Evolutionary conservation across 2,797 vertebrate genomes (phyloP).

Genomic region (Aselliscus stoliczkanus): DNA sequence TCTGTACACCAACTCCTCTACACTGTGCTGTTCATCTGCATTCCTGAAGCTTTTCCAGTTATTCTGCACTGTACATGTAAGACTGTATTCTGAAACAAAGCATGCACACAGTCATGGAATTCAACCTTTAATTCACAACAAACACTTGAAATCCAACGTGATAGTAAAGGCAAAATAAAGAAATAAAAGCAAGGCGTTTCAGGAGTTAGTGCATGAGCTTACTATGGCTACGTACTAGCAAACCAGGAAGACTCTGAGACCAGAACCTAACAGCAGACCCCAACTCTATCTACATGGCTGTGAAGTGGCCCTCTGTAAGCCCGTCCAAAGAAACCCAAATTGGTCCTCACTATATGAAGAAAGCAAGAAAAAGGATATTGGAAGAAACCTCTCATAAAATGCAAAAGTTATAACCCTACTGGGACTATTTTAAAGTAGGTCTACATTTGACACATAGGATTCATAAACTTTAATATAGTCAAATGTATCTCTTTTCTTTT

Average conservation of each 20-base stretch:
- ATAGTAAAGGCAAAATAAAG: not conserved
- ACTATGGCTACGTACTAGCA: not conserved
- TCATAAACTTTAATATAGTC: not conserved
- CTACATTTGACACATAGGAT: not conserved
- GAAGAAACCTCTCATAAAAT: not conserved
- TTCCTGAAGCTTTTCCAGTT: not conserved
- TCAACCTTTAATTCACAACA: not conserved
- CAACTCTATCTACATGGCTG: too few species aligned
- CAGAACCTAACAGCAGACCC: not conserved
- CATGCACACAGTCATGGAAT: not conserved
- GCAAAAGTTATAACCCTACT: not conserved
- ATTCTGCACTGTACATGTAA: not conserved
- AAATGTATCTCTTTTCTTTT: not conserved
- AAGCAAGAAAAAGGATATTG: not conserved
- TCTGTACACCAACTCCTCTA: not conserved
- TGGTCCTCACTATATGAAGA: not conserved
- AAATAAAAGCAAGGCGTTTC: slow-evolving; percentile 1
- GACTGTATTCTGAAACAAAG: not conserved
- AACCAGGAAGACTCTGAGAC: not conserved
- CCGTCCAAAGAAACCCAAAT: not conserved
- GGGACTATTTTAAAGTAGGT: not conserved
- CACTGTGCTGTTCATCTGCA: not conserved
- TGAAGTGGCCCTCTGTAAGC: not conserved
- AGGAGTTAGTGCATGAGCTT: not conserved
- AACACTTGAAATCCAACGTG: not conserved